A percentile compares a stretch with the other conserved stretches of the same genome.
These are phyloP conservation scores for Leptopilina clavipes DNA, from an alignment of 1,140 invertebrate species.

Conservation along the genomic window DNA sequence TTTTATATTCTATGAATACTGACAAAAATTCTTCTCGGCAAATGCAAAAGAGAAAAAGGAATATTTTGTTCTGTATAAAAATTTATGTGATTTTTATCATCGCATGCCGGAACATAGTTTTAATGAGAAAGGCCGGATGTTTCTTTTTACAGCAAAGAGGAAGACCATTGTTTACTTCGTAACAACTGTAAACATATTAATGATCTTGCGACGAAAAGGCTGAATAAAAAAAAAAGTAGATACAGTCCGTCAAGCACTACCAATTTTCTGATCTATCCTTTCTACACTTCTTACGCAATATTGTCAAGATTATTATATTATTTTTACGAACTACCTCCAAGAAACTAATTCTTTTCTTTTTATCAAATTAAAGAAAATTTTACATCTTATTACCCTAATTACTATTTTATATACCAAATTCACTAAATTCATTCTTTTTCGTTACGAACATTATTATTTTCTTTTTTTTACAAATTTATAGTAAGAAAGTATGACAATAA, in stretches of 20 bases:
- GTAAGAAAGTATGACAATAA: no score
- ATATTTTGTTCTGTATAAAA: neutral
- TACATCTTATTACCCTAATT: no score
- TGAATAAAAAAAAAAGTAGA: neutral
- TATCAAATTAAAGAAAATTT: neutral
- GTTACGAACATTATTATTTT: no score
- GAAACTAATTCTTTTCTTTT: neutral
- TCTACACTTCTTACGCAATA: conserved; percentile 6
- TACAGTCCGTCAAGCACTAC: neutral
- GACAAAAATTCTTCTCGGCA: neutral
- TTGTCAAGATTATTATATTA: neutral
- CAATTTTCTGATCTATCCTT: conserved; percentile 4
- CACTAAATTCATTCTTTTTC: no score
- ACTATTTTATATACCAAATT: no score
- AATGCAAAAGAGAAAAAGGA: neutral
- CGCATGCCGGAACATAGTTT: conserved; percentile 33
- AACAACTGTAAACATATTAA: conserved; percentile 17
- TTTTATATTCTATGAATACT: neutral
- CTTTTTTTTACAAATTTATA: no score
- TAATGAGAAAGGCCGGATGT: conserved; percentile 17
- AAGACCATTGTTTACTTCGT: conserved; percentile 10
- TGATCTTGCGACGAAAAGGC: conserved; percentile 5
- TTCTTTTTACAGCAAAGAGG: conserved; percentile 6
- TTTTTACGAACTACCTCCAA: neutral
- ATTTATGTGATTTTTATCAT: neutral